Conservation (phyloP, 2,113 vertebrate genomes). For the Coptodon rendalli region DNA sequence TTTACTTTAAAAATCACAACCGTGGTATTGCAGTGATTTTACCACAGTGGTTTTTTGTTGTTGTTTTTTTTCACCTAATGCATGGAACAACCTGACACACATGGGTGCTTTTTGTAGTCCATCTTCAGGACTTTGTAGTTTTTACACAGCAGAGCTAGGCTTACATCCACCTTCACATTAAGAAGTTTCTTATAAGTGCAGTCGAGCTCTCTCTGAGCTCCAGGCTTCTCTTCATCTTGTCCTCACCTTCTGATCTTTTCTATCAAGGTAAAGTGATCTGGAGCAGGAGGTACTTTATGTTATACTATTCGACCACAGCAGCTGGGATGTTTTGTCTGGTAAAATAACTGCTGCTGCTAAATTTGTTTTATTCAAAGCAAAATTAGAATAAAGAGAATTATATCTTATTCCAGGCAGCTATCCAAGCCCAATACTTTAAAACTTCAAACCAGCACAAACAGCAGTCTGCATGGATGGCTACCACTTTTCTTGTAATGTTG, state of each 20-base stretch:
- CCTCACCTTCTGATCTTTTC: background rate
- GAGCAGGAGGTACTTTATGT: background rate
- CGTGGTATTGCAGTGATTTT: background rate
- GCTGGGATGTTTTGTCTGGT: background rate
- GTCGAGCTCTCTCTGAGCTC: background rate
- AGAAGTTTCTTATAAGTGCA: background rate
- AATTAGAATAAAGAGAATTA: background rate
- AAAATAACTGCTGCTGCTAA: background rate
- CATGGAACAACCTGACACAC: background rate
- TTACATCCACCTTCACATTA: background rate
- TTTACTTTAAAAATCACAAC: background rate
- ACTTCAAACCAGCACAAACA: background rate
- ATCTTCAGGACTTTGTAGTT: background rate
- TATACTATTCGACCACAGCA: background rate
- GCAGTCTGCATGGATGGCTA: background rate
- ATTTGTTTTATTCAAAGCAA: background rate
- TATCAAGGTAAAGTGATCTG: background rate
- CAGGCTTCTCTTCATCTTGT: background rate
- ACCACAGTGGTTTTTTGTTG: fast-evolving
- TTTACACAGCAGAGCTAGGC: background rate
- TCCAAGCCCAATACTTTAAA: background rate
- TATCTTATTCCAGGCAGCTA: background rate
- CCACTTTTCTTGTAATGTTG: background rate
- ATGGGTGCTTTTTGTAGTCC: background rate
- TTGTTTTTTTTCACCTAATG: background rate